Percentiles rank a stretch among this genome's conserved stretches.
phyloP scores from a whole-genome alignment of 2,888 invertebrate species.

The Hypercompe scribonia region DNA sequence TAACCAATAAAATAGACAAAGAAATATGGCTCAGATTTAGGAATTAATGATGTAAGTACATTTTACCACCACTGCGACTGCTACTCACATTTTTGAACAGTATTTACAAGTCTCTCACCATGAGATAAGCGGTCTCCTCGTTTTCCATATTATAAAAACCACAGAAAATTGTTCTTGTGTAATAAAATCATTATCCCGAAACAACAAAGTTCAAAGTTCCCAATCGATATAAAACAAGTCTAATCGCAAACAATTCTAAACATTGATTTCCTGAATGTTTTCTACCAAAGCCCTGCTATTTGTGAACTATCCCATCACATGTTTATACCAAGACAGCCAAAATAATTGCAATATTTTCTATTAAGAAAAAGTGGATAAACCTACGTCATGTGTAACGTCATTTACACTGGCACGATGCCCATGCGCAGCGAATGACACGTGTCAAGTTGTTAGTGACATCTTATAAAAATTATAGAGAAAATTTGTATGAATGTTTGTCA shows the following conservation, averaged over 20 bases:
- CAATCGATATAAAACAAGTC: constrained; percentile 7
- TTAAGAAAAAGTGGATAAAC: constrained; percentile 26
- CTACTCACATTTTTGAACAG: no score
- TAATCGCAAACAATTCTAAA: constrained; percentile 14
- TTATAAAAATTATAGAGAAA: no score
- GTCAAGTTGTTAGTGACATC: constrained; percentile 16
- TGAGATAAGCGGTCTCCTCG: no score
- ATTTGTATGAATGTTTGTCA: no score
- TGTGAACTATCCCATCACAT: constrained; percentile 40
- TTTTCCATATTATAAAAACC: no score
- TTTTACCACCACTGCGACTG: background rate
- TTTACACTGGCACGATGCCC: constrained; percentile 30
- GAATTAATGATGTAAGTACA: background rate
- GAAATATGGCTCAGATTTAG: background rate
- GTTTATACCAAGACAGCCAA: constrained; percentile 46
- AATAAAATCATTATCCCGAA: no score
- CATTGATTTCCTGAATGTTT: constrained; percentile 20
- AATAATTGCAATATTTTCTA: constrained; percentile 37
- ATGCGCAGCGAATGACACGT: constrained; percentile 29
- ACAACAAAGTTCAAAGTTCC: background rate
- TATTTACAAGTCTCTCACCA: no score
- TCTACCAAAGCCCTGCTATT: constrained; percentile 28
- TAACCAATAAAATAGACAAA: background rate
- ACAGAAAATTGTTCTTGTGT: no score
- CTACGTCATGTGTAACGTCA: constrained; percentile 32